Evolutionary conservation across 2,113 vertebrate genomes (phyloP).

Genomic region (Pelecanus crispus): DNA sequence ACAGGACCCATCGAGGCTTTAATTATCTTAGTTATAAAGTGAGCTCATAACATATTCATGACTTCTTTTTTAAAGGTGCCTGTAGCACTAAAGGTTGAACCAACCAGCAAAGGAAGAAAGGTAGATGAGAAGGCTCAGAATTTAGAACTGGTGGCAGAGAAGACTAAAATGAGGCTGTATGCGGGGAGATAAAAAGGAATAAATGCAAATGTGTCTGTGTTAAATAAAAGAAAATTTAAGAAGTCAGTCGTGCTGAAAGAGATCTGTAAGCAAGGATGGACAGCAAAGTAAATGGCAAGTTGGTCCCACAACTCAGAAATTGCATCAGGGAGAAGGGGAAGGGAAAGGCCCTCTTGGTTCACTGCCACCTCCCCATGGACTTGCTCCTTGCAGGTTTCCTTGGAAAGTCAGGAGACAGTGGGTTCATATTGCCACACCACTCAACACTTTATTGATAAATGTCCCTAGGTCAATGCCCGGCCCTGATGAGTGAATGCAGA

Average conservation of each 20-base stretch:
- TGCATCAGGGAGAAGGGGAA: not conserved
- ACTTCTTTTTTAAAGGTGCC: not conserved
- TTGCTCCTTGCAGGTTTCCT: not conserved
- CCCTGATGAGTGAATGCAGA: not conserved
- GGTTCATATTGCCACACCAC: not conserved
- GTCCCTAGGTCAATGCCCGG: not conserved
- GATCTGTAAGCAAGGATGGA: not conserved
- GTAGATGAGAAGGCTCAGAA: not conserved
- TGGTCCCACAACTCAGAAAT: not conserved
- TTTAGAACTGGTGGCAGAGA: not conserved
- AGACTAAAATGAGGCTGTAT: not conserved
- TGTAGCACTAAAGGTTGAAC: not conserved
- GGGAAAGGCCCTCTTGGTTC: not conserved
- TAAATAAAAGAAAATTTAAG: not conserved
- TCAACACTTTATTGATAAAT: accelerated
- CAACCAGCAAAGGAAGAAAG: not conserved
- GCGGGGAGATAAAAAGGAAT: not conserved
- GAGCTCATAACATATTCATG: not conserved
- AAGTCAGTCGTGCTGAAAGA: not conserved
- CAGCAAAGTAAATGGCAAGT: not conserved
- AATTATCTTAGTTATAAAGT: not conserved
- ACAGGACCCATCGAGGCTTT: not conserved
- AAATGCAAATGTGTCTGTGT: not conserved
- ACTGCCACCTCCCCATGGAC: not conserved
- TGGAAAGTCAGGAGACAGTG: not conserved